phyloP scores from a whole-genome alignment of 2,113 vertebrate genomes.

The Anas platyrhynchos region DNA sequence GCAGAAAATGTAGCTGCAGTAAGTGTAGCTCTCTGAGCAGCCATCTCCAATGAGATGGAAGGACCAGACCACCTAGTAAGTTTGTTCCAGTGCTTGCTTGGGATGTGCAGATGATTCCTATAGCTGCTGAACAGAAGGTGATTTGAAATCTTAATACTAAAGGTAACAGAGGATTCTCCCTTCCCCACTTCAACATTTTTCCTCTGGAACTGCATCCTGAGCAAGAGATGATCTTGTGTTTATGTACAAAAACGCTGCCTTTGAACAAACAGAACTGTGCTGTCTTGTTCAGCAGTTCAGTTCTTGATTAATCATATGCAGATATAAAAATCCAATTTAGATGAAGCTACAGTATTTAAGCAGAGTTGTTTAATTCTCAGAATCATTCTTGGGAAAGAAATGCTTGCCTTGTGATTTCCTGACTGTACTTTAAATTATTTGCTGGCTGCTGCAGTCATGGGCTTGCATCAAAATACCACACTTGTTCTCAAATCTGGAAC shows the following conservation, averaged over 20 bases:
- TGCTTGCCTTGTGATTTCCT: background rate
- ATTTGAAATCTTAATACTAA: background rate
- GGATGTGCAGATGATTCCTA: background rate
- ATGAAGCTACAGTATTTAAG: background rate
- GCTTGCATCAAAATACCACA: background rate
- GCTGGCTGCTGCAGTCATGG: background rate
- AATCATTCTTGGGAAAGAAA: background rate
- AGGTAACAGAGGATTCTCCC: background rate
- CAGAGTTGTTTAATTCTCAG: background rate
- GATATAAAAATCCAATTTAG: background rate
- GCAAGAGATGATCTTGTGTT: background rate
- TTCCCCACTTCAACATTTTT: rapidly evolving
- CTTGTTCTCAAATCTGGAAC: background rate
- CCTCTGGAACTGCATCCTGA: background rate
- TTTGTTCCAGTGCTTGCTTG: background rate
- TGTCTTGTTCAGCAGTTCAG: background rate
- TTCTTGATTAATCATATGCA: background rate
- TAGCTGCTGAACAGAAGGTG: background rate
- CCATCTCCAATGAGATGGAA: background rate
- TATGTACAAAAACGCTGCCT: background rate
- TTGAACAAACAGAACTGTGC: background rate
- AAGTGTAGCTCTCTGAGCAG: background rate
- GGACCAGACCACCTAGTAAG: too few relatives aligned
- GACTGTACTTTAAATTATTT: background rate
- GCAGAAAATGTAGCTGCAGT: background rate